These are phyloP conservation scores for Dolichotis patagonum DNA, from an alignment of 2,113 vertebrate species.

Conservation along the genomic window DNA sequence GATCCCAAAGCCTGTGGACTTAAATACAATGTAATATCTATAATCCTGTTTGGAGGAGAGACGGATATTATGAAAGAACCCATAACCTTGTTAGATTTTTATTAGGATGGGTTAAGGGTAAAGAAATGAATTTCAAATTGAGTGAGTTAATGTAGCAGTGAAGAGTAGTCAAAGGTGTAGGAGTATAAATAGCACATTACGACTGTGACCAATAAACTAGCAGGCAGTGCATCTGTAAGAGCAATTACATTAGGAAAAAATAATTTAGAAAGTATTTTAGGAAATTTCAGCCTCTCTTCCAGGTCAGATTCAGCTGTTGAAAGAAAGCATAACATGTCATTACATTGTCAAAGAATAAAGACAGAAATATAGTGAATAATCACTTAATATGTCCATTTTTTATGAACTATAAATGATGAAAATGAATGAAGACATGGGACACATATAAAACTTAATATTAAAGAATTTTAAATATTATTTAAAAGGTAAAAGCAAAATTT, in stretches of 20 bases:
- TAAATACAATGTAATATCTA: background rate
- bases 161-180: slow-evolving; percentile 57
- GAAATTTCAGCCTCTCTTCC: slow-evolving; percentile 44
- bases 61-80: slow-evolving; percentile 60
- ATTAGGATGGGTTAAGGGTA: slow-evolving; percentile 61
- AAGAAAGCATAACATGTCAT: slow-evolving; percentile 1
- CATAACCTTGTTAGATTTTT: slow-evolving; percentile 61
- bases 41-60: slow-evolving; percentile 18
- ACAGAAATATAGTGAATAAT: background rate
- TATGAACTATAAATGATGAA: background rate
- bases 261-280: slow-evolving; percentile 67
- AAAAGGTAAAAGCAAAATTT: background rate
- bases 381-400: background rate
- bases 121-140: slow-evolving; percentile 71
- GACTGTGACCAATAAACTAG: slow-evolving; percentile 67
- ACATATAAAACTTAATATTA: background rate
- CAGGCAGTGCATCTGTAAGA: background rate
- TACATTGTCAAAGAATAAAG: background rate
- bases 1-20: background rate
- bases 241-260: slow-evolving; percentile 64
- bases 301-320: background rate
- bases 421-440: background rate
- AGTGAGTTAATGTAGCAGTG: slow-evolving; percentile 68
- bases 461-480: background rate
- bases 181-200: slow-evolving; percentile 61